phyloP scores from a whole-genome alignment of 2,888 invertebrate genomes.

The Oscheius sp. region DNA sequence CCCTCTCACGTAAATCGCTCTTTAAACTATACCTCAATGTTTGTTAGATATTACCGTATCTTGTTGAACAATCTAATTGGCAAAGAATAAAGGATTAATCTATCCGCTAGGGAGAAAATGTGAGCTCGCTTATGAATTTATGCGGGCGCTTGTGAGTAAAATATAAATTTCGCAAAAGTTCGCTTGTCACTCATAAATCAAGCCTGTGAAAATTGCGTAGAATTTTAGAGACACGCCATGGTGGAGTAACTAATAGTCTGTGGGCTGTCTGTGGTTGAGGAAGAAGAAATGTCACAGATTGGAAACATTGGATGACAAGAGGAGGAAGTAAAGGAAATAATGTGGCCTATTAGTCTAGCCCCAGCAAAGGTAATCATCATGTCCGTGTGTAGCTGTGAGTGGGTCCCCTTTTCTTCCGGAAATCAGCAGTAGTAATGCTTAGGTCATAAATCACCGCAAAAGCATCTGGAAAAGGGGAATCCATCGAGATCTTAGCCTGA shows the following conservation, averaged over 20 bases:
- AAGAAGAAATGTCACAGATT: no score
- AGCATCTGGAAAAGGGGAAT: constrained; percentile 14
- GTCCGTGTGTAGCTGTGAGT: not conserved
- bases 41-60: not conserved
- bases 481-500: not conserved
- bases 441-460: constrained; percentile 5
- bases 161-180: no score
- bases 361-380: constrained; percentile 2
- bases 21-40: constrained; percentile 3
- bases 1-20: constrained; percentile 21
- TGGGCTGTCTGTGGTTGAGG: no score
- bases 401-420: not conserved
- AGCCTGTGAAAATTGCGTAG: no score
- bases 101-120: not conserved
- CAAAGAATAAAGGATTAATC: not conserved
- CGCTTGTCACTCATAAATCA: no score
- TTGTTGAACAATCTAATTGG: not conserved
- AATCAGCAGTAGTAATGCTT: constrained; percentile 27
- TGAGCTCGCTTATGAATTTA: not conserved
- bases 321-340: no score
- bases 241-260: no score
- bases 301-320: no score
- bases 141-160: no score
- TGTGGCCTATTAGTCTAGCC: constrained; percentile 3
- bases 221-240: no score